Conservation (phyloP, 2,113 vertebrate species). For the Laterallus jamaicensis region DNA sequence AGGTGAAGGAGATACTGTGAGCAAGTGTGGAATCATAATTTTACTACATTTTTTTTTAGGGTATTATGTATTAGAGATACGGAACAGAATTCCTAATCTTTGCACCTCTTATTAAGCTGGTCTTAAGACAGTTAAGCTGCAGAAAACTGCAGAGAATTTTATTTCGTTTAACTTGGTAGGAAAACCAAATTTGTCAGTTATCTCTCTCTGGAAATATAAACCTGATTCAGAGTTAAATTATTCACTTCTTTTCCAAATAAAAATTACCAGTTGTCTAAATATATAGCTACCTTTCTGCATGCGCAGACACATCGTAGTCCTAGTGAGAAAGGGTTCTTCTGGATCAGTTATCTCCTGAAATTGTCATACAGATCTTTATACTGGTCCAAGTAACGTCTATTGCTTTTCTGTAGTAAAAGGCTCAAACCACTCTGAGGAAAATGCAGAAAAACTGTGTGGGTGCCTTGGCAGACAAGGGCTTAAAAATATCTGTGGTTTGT, state of each 20-base stretch:
- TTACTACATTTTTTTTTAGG: neutral
- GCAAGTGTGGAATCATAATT: neutral
- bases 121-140: neutral
- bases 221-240: neutral
- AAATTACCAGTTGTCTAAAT: neutral
- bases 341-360: neutral
- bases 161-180: neutral
- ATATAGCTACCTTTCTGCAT: neutral
- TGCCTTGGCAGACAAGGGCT: neutral
- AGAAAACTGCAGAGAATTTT: neutral
- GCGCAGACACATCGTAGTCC: neutral
- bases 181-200: neutral
- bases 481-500: conserved; percentile 41
- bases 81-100: neutral
- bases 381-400: neutral
- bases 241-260: neutral
- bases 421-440: neutral
- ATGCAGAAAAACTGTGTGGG: neutral
- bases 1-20: neutral
- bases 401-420: neutral
- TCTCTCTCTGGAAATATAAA: neutral
- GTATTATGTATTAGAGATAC: neutral
- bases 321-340: neutral
- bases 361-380: neutral
- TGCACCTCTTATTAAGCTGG: neutral